Conservation (phyloP, 2,888 invertebrate genomes). For the Beris morrisii region DNA sequence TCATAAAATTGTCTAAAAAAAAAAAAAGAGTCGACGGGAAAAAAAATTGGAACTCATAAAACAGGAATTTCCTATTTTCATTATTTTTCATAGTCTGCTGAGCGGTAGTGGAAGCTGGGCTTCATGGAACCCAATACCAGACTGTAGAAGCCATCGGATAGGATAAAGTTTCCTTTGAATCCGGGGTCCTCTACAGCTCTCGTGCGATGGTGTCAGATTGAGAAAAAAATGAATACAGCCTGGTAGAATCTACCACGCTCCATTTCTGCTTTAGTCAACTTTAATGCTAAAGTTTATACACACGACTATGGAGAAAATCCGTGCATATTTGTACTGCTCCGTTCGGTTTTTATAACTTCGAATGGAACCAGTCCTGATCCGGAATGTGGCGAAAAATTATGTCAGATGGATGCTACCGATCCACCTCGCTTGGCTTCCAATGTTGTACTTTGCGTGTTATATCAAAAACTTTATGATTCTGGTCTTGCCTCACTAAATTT, state of each 20-base stretch:
- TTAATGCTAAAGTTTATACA: slow-evolving; percentile 22
- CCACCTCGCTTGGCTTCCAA: not conserved
- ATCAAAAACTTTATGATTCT: not conserved
- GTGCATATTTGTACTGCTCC: not conserved
- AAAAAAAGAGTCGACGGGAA: slow-evolving; percentile 2
- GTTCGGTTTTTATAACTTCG: not conserved
- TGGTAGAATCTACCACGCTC: slow-evolving; percentile 16
- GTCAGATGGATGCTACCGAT: not conserved
- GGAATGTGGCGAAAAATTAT: not conserved
- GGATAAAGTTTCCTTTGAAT: too few species aligned
- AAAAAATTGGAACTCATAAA: slow-evolving; percentile 29
- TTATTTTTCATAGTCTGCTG: slow-evolving; percentile 26
- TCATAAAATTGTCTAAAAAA: slow-evolving; percentile 24
- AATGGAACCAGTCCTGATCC: too few species aligned
- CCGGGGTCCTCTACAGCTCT: too few species aligned
- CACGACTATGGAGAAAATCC: not conserved
- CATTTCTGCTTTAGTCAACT: slow-evolving; percentile 35
- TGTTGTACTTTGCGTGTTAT: not conserved
- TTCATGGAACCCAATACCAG: too few species aligned
- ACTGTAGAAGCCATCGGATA: too few species aligned
- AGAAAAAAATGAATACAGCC: not conserved
- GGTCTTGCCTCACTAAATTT: not conserved
- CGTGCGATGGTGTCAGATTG: too few species aligned
- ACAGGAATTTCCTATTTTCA: slow-evolving; percentile 35
- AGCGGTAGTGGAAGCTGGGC: not conserved